Conservation (phyloP, 2,797 vertebrate genomes). For the Anolis apletophallus region DNA sequence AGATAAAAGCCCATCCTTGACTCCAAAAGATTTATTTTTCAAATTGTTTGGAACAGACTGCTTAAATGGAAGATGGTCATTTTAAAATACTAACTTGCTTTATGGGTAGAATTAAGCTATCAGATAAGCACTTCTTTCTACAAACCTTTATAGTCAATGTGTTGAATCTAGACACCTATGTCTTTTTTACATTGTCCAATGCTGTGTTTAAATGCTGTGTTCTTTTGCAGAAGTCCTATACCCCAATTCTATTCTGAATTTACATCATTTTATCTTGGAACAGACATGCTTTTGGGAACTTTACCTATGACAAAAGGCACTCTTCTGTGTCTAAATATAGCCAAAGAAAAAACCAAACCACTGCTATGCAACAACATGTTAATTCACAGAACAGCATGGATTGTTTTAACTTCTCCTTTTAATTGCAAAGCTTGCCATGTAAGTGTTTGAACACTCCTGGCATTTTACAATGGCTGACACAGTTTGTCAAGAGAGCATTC, state of each 20-base stretch:
- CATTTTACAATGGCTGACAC: background rate
- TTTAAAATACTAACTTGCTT: background rate
- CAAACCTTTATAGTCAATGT: background rate
- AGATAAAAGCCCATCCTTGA: background rate
- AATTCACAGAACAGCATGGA: background rate
- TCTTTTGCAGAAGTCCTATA: background rate
- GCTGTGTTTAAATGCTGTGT: background rate
- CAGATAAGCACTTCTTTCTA: background rate
- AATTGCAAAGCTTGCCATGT: background rate
- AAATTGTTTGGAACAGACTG: background rate
- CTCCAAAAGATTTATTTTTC: background rate
- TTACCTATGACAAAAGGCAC: background rate
- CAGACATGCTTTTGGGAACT: background rate
- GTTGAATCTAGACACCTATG: background rate
- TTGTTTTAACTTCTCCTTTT: background rate
- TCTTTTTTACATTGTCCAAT: background rate
- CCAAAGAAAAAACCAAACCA: background rate
- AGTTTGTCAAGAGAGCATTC: background rate
- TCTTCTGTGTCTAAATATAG: background rate
- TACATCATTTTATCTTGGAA: background rate
- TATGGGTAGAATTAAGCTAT: background rate
- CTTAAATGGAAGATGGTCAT: background rate
- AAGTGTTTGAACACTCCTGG: background rate
- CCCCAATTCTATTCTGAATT: background rate
- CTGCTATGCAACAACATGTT: background rate